Conservation (phyloP, 1,140 invertebrate genomes). For the Ceratosolen fusciceps region DNA sequence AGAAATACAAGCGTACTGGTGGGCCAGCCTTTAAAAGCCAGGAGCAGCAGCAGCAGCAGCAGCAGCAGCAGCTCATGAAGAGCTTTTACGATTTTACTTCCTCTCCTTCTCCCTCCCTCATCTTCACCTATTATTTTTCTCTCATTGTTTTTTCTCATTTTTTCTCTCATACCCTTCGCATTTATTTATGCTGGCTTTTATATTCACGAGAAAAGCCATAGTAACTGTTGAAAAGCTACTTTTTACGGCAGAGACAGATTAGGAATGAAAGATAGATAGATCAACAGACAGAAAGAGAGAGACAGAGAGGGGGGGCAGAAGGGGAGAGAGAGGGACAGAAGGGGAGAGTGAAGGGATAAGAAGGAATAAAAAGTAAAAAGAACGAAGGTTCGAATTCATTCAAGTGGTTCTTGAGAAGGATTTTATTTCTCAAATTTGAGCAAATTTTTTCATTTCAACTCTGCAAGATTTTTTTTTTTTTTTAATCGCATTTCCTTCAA, state of each 20-base stretch:
- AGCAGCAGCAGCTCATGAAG: neutral
- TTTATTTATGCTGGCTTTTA: conserved; percentile 7
- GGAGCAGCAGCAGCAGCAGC: too few species aligned
- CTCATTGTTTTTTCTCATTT: neutral
- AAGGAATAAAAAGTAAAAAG: too few species aligned
- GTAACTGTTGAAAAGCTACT: neutral
- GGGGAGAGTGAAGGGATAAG: too few species aligned
- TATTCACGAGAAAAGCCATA: neutral
- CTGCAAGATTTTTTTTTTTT: conserved; percentile 13
- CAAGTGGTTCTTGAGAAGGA: neutral
- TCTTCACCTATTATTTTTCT: neutral
- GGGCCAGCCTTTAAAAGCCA: conserved; percentile 24
- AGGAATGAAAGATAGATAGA: too few species aligned
- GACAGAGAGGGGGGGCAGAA: too few species aligned
- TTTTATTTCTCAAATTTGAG: conserved; percentile 28
- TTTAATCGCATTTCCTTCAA: too few species aligned
- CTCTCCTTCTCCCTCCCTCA: conserved; percentile 1
- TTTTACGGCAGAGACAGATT: too few species aligned
- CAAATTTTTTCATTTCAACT: conserved; percentile 16
- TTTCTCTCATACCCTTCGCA: neutral
- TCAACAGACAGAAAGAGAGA: neutral
- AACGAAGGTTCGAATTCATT: conserved; percentile 2
- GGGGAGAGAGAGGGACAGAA: too few species aligned
- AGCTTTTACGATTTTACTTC: conserved; percentile 30
- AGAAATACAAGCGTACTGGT: conserved; percentile 1